Conservation (phyloP, 2,888 invertebrate species). For the Macrophya alboannulata region DNA sequence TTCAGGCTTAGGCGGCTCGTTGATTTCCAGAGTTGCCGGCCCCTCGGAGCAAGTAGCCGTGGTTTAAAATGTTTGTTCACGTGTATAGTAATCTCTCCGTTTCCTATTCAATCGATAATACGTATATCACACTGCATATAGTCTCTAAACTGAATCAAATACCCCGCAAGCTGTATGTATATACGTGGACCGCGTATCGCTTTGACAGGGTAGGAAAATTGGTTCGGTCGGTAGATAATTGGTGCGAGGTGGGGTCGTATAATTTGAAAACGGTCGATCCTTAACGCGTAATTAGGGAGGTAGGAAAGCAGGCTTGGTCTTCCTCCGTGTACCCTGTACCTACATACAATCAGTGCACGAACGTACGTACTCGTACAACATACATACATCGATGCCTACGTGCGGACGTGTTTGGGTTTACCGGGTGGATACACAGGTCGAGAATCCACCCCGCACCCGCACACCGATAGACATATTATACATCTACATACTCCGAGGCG, state of each 20-base stretch:
- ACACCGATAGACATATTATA: background rate
- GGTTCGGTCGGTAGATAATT: constrained; percentile 25
- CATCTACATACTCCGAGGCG: background rate
- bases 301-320: background rate
- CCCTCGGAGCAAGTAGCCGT: too few relatives aligned
- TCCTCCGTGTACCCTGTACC: background rate
- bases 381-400: background rate
- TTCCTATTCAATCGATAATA: background rate
- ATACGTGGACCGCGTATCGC: constrained; percentile 23
- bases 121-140: background rate
- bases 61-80: background rate
- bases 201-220: constrained; percentile 34
- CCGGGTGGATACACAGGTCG: background rate
- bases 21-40: too few relatives aligned
- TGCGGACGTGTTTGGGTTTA: constrained; percentile 8
- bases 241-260: constrained; percentile 34
- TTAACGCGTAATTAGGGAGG: constrained; percentile 51
- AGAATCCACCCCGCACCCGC: background rate
- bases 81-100: background rate
- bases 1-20: too few relatives aligned
- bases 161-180: background rate
- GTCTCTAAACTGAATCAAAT: background rate
- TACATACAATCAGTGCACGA: constrained; percentile 26
- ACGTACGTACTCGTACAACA: background rate
- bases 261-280: constrained; percentile 53